Conservation (phyloP, 2,888 invertebrate genomes). For the Biston betularia region DNA sequence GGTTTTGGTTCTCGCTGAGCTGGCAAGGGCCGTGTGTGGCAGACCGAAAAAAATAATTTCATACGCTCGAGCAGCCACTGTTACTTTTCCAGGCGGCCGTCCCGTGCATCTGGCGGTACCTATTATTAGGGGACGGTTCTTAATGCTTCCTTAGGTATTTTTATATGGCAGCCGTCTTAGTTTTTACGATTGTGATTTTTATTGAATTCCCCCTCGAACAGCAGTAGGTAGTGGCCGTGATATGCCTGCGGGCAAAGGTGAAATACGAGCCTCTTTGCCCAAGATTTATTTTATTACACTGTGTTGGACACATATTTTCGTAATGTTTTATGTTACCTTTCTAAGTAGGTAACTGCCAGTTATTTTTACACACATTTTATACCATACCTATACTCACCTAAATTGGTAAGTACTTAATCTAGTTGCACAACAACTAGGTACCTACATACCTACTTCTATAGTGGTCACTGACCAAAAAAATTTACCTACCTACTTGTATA, state of each 20-base stretch:
- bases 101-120: slow-evolving; percentile 85
- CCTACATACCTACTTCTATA: not conserved
- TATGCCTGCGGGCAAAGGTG: slow-evolving; percentile 76
- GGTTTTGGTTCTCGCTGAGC: slow-evolving; percentile 78
- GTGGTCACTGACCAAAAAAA: too few relatives aligned
- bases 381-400: not conserved
- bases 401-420: not conserved
- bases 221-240: slow-evolving; percentile 60
- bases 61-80: slow-evolving; percentile 81
- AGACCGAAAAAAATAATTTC: slow-evolving; percentile 86
- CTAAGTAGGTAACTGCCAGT: not conserved
- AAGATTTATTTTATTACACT: slow-evolving; percentile 80
- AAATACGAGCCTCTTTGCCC: slow-evolving; percentile 79
- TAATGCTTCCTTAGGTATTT: slow-evolving; percentile 84
- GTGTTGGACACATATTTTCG: slow-evolving; percentile 63
- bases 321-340: slow-evolving; percentile 60
- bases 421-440: not conserved
- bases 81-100: slow-evolving; percentile 84
- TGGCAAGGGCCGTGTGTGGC: slow-evolving; percentile 83
- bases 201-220: slow-evolving; percentile 74
- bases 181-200: slow-evolving; percentile 86
- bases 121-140: slow-evolving; percentile 84
- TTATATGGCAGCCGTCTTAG: slow-evolving; percentile 81
- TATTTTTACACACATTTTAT: not conserved
- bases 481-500: too few relatives aligned